These are phyloP conservation scores for Lutjanus erythropterus DNA, from an alignment of 2,113 vertebrate genomes.

Conservation along the genomic window DNA sequence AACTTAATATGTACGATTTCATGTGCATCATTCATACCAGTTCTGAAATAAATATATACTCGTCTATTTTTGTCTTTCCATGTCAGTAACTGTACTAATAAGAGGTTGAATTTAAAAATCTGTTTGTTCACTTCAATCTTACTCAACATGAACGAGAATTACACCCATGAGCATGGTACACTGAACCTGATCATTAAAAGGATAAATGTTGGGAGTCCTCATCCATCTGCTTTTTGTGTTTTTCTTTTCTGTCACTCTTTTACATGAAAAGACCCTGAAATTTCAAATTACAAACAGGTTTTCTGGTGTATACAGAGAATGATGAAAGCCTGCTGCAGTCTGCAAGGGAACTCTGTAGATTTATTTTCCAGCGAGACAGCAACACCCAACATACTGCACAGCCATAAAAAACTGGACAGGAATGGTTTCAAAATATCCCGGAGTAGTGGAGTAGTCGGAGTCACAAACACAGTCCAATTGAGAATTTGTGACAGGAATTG, in stretches of 20 bases:
- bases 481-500: constrained; percentile 33
- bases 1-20: not conserved
- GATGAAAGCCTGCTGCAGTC: not conserved
- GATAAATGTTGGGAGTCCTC: not conserved
- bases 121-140: not conserved
- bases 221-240: too few relatives aligned
- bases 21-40: not conserved
- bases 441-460: not conserved
- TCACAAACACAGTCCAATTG: constrained; percentile 25
- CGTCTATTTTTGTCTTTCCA: not conserved
- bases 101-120: not conserved
- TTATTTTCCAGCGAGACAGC: not conserved
- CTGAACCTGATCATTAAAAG: not conserved
- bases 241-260: not conserved
- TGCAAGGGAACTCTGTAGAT: not conserved
- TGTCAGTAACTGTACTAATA: not conserved
- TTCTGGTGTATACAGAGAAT: not conserved
- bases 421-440: constrained; percentile 39
- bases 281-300: not conserved
- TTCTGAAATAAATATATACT: not conserved
- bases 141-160: not conserved
- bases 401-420: constrained; percentile 14
- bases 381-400: not conserved
- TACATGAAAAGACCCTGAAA: not conserved
- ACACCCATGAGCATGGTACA: not conserved